A percentile compares a stretch with the other conserved stretches of the same genome.
Conservation (phyloP, 1,140 invertebrate genomes). For the Helicoverpa zea region DNA sequence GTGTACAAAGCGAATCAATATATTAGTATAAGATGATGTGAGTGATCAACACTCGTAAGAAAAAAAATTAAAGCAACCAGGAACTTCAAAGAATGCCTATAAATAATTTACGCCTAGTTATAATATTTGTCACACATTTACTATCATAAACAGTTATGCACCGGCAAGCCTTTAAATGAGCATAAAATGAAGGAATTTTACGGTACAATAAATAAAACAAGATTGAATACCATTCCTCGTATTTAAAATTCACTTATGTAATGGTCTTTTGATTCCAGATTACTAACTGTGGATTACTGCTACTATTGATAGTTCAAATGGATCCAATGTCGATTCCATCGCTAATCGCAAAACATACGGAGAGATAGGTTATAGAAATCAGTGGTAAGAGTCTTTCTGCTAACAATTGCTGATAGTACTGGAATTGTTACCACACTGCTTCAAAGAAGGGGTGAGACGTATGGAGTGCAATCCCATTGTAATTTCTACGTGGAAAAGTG, state of each 20-base stretch:
- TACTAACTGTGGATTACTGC: too few species aligned
- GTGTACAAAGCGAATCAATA: too few species aligned
- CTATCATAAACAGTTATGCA: not conserved
- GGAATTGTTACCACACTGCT: too few species aligned
- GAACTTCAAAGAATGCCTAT: not conserved
- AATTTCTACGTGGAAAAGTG: too few species aligned
- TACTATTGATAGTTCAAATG: too few species aligned
- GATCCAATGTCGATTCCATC: too few species aligned
- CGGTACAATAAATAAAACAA: constrained; percentile 12
- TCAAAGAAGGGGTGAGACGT: too few species aligned
- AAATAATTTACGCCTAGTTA: constrained; percentile 17
- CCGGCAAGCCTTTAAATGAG: constrained; percentile 10
- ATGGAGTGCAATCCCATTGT: too few species aligned
- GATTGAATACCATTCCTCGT: constrained; percentile 3
- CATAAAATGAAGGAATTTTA: constrained; percentile 29
- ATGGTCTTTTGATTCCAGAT: constrained; percentile 11
- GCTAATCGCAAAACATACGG: too few species aligned
- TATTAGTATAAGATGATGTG: too few species aligned
- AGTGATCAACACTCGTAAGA: not conserved
- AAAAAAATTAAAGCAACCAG: not conserved
- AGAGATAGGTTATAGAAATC: not conserved
- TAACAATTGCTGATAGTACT: not conserved
- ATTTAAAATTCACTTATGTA: not conserved
- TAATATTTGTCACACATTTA: constrained; percentile 21
- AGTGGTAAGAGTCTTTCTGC: not conserved